Evolutionary conservation across 2,888 invertebrate species (phyloP), one percentile per base, ranked within the genome.

Genomic region (Hartigia nigra): DNA sequence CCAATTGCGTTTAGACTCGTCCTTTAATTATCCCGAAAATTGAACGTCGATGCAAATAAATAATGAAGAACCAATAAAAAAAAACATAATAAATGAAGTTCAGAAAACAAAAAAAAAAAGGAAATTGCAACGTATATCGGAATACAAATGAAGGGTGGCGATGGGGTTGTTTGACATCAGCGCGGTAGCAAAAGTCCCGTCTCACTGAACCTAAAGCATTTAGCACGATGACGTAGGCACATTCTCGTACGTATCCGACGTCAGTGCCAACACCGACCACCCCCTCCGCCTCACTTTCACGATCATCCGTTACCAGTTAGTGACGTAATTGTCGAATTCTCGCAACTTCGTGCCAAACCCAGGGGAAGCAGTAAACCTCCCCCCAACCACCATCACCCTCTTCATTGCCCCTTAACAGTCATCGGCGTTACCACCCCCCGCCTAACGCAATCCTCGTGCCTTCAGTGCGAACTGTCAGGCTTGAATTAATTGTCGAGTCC

Each of bases 251-350:
- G 86, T 85, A 55, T 86, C 84, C 86, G 86, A 86, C 86, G 82
- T 84, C 82, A 77, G 80, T 76, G 55, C 78, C 79, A 76, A 76
- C 79, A 77, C 32, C 79, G 76, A 55, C 78, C 70, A 77, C 78
- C 75, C 78, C 75, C 75, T 74, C 80, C 77, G 77, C 82, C 76
- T 23, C 23, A 55, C 31, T 34, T 72, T 14, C 79, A 87, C 86
- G 85, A 91, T 92, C 89, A 92, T 92, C 89, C 91, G 91, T 88
- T 90, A 91, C 87, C 86, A 86, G 82, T 82, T 87, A 75, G 86
- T 88, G 89, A 91, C 90, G 90, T 91, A 91, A 90, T 90, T 91
- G 89, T 87, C 89, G 89, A 91, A 91, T 90, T 91, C 89, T 87
- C 89, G 86, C 89, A 89, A 91, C 90, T 90, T 91, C 89, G 87